phyloP scores from a whole-genome alignment of 2,113 vertebrate species.

The Xyrauchen texanus region DNA sequence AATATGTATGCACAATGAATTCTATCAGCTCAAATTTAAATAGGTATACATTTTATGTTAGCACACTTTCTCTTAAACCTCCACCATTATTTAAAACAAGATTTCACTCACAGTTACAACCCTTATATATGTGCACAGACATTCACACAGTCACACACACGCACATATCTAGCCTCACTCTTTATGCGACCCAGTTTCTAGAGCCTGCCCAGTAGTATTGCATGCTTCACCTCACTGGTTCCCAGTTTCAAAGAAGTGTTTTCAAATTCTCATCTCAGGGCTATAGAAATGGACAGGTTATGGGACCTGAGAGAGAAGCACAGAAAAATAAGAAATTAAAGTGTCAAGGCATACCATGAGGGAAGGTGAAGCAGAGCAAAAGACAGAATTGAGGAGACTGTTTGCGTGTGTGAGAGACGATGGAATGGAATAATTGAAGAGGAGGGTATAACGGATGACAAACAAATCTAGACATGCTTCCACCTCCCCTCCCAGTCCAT shows the following conservation, averaged over 20 bases:
- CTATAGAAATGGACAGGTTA: constrained; percentile 37
- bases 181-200: constrained; percentile 53
- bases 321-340: constrained; percentile 33
- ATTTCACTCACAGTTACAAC: not conserved
- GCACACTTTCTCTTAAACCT: not conserved
- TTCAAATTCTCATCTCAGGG: constrained; percentile 37
- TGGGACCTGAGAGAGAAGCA: constrained; percentile 26
- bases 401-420: constrained; percentile 11
- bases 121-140: not conserved
- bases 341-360: constrained; percentile 30
- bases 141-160: constrained; percentile 19
- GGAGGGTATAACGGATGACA: constrained; percentile 59
- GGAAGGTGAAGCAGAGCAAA: constrained; percentile 28
- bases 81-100: not conserved
- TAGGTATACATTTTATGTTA: not conserved
- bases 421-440: constrained; percentile 46
- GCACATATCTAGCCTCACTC: constrained; percentile 4
- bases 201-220: constrained; percentile 27
- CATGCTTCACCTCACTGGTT: constrained; percentile 47
- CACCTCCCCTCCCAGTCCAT: constrained; percentile 14
- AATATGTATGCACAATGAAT: too few species aligned
- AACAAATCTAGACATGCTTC: constrained; percentile 63
- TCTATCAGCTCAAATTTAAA: not conserved
- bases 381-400: not conserved
- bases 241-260: constrained; percentile 45